Percentiles rank a stretch among this genome's conserved stretches.
Conservation (phyloP, 2,797 vertebrate genomes). For the Remorina albescens region DNA sequence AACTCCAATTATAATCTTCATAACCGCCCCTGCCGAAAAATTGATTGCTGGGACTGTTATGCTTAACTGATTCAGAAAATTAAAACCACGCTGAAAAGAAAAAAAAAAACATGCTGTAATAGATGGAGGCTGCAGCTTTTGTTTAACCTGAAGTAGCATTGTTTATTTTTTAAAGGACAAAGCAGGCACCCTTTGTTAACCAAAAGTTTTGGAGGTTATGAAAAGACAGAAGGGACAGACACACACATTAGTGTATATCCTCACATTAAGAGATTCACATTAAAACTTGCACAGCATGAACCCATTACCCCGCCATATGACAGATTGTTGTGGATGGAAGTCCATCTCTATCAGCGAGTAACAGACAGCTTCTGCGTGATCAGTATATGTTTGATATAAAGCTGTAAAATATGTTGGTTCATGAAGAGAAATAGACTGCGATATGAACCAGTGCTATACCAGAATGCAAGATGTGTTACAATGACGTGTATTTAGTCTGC, state of each 20-base stretch:
- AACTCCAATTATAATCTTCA: slow-evolving; percentile 64
- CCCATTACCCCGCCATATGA: not conserved
- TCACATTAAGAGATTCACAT: no score
- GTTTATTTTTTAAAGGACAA: slow-evolving; percentile 49
- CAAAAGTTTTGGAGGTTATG: slow-evolving; percentile 52
- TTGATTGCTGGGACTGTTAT: slow-evolving; percentile 71
- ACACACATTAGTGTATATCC: no score
- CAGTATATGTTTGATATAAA: not conserved
- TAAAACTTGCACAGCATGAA: not conserved
- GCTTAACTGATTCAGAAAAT: slow-evolving; percentile 88
- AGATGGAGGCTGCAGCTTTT: slow-evolving; percentile 65
- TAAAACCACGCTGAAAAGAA: slow-evolving; percentile 74
- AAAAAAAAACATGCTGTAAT: slow-evolving; percentile 63
- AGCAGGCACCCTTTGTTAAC: slow-evolving; percentile 24
- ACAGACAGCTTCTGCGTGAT: slow-evolving; percentile 21
- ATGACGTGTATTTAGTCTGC: slow-evolving; percentile 6
- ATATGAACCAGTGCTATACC: slow-evolving; percentile 1
- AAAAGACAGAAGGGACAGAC: slow-evolving; percentile 10
- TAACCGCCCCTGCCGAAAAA: slow-evolving; percentile 65
- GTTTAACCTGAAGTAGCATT: slow-evolving; percentile 63
- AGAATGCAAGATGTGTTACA: slow-evolving; percentile 1
- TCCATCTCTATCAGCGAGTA: not conserved
- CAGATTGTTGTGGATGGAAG: not conserved
- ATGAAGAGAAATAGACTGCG: not conserved
- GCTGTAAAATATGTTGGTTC: not conserved